Percentiles rank a stretch among this genome's conserved stretches.
Conservation (phyloP, 2,113 vertebrate genomes). For the Halcyon senegalensis region DNA sequence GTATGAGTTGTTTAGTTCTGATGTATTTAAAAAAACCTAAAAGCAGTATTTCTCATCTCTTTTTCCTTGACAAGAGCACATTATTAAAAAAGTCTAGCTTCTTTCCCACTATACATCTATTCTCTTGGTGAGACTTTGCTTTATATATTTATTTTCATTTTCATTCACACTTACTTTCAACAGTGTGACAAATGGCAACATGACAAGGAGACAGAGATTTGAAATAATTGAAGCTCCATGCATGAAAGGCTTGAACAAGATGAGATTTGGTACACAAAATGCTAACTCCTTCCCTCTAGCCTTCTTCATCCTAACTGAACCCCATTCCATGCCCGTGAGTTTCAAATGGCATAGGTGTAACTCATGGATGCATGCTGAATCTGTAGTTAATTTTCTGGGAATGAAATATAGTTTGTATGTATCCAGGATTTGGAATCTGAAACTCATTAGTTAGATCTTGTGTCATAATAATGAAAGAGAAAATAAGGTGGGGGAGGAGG, state of each 20-base stretch:
- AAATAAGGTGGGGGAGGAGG: neutral
- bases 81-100: neutral
- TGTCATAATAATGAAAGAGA: neutral
- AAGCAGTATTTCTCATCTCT: neutral
- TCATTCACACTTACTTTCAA: conserved; percentile 6
- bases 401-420: neutral
- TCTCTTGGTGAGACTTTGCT: neutral
- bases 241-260: conserved; percentile 6
- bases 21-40: neutral
- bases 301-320: neutral
- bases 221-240: neutral
- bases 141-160: conserved; percentile 24
- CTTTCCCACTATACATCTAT: neutral
- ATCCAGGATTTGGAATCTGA: neutral
- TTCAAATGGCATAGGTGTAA: neutral
- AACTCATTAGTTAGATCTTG: neutral
- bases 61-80: neutral
- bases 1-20: neutral
- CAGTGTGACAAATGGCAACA: neutral
- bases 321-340: neutral
- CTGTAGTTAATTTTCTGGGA: neutral
- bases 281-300: neutral
- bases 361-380: neutral
- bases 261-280: neutral
- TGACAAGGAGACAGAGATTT: neutral